Percentiles rank a stretch among this genome's conserved stretches.
phyloP scores from a whole-genome alignment of 2,113 vertebrate genomes.

The Ailuropoda melanoleuca region DNA sequence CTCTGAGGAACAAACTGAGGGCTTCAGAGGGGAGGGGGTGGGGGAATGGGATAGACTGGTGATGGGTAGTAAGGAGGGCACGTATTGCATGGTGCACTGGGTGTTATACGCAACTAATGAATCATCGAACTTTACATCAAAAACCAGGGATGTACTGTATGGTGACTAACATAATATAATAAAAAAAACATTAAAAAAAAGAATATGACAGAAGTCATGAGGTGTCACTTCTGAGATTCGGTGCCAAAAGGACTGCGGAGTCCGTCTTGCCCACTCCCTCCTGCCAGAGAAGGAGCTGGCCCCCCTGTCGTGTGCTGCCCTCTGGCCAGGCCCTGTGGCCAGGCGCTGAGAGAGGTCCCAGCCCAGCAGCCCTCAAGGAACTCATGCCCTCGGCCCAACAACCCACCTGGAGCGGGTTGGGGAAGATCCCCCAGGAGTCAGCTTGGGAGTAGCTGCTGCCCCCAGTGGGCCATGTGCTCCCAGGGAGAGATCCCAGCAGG shows the following conservation, averaged over 20 bases:
- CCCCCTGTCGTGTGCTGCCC: rapidly evolving
- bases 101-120: no score
- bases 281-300: background rate
- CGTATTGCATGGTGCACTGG: no score
- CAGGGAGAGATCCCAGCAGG: background rate
- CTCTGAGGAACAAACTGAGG: no score
- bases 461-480: rapidly evolving
- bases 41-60: no score
- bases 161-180: no score
- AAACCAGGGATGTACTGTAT: no score
- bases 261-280: background rate
- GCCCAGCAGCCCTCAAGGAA: background rate
- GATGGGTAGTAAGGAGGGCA: no score
- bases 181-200: no score
- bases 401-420: background rate
- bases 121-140: no score
- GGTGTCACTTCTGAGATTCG: background rate
- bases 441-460: background rate
- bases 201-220: background rate
- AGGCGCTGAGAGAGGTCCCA: background rate
- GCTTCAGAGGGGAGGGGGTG: no score
- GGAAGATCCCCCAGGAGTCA: background rate
- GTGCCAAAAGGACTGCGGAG: background rate
- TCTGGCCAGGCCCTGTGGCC: rapidly evolving
- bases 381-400: background rate